phyloP scores from a whole-genome alignment of 2,888 invertebrate species.

The Plutella xylostella region DNA sequence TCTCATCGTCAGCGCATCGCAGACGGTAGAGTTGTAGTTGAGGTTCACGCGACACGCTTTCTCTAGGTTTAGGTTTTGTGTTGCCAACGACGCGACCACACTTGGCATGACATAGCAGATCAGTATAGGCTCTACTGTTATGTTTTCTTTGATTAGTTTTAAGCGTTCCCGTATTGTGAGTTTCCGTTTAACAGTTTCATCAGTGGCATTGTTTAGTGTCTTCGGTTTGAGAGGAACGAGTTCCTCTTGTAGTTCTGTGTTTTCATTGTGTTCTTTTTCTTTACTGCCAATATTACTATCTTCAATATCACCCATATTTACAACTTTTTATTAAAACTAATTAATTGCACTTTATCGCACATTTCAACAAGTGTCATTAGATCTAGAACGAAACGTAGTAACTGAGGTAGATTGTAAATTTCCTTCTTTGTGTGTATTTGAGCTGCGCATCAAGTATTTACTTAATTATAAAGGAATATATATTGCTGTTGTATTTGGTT shows the following conservation, averaged over 20 bases:
- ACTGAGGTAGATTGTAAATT: not conserved
- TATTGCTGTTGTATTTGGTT: conserved; percentile 3
- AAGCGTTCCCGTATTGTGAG: conserved; percentile 37
- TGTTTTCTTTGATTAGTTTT: conserved; percentile 57
- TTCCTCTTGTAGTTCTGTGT: conserved; percentile 27
- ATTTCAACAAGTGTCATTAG: not conserved
- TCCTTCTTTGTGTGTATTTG: not conserved
- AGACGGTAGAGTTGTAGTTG: conserved; percentile 75
- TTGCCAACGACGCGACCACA: conserved; percentile 77
- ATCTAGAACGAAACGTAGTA: not conserved
- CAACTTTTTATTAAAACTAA: not conserved
- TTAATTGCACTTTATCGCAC: not conserved
- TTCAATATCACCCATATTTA: conserved; percentile 3
- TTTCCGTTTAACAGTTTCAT: conserved; percentile 26
- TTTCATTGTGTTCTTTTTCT: conserved; percentile 20
- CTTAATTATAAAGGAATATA: not conserved
- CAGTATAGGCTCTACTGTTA: conserved; percentile 80
- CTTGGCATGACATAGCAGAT: conserved; percentile 77
- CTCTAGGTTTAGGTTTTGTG: conserved; percentile 84
- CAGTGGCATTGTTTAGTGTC: conserved; percentile 19
- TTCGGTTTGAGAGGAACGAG: conserved; percentile 33
- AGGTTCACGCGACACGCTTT: conserved; percentile 89
- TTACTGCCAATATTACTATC: conserved; percentile 7
- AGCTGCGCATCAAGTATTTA: not conserved
- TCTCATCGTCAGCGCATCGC: conserved; percentile 79